Evolutionary conservation across 1,140 invertebrate genomes (phyloP), one percentile per base, ranked within the genome.

Genomic region (Arctopsyche grandis): DNA sequence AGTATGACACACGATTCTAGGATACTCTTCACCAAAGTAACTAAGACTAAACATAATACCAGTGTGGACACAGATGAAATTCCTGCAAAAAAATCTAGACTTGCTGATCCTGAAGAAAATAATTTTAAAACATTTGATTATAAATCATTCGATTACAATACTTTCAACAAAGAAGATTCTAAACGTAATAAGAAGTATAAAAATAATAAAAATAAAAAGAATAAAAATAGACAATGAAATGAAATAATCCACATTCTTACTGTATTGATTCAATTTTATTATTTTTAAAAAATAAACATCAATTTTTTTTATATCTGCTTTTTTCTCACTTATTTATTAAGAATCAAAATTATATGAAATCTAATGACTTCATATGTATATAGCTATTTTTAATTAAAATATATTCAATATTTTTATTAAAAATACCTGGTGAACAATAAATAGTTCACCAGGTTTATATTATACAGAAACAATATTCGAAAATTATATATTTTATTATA

Each of bases 101-200:
- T 26, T 56, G 24, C 14, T 12, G 24, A 44, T 10, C 43, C n/a
- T 19, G 71, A 74, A 5, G 48, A 74, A 56, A 26, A n/a, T 70
- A 70, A 9, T 9, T 74, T 74, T 26, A 22, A 56, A 58, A 16
- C 71, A 14, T 74, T 74, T 56, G 48, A 74, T 56, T 56, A 56
- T 74, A 56, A 74, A 56, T 56, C 46, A 0, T 74, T 21, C 52
- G 48, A 74, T 58, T 74, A 74, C 24, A 74, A 29, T 5, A 3
- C 21, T n/a, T 74, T 56, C 26, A 58, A 58, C 22, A 52, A 74
- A 56, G 10, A 71, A 12, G 14, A 14, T 46, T 44, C 26, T 19
- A 24, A 74, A 58, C 22, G 22, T 9, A 74, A 56, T 14, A 58
- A 74, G 24, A 73, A 73, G 14, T 5, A 16, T 46, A 24, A 52